A percentile compares a stretch with the other conserved stretches of the same genome.
phyloP scores from a whole-genome alignment of 2,888 invertebrate genomes.

The Tupiocoris notatus region DNA sequence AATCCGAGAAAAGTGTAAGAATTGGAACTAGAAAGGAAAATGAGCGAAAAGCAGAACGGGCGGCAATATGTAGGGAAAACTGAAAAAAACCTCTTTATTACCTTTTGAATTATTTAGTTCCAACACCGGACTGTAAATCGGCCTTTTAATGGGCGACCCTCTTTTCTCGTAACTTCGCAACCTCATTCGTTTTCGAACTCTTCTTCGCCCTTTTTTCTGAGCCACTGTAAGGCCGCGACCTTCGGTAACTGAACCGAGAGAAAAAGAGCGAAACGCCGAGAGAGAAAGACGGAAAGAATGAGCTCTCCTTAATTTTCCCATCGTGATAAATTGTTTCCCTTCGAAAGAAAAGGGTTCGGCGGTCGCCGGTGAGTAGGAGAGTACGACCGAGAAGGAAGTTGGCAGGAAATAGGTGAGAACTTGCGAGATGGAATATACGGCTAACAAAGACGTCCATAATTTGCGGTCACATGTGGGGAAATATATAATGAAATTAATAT shows the following conservation, averaged over 20 bases:
- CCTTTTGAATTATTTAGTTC: conserved; percentile 41
- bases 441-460: no score
- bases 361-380: not conserved
- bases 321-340: conserved; percentile 32
- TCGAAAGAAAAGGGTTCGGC: not conserved
- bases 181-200: not conserved
- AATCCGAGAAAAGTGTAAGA: not conserved
- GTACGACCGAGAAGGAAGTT: not conserved
- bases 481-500: no score
- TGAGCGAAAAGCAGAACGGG: not conserved
- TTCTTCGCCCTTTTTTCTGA: not conserved
- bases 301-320: conserved; percentile 14
- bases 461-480: no score
- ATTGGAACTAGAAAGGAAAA: not conserved
- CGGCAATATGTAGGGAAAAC: not conserved
- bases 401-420: not conserved
- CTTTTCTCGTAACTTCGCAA: not conserved
- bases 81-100: conserved; percentile 20
- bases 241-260: conserved; percentile 10
- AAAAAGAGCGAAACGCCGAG: not conserved
- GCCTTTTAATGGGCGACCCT: conserved; percentile 34
- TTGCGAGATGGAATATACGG: no score
- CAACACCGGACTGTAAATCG: conserved; percentile 17
- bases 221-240: conserved; percentile 18
- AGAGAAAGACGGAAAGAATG: not conserved